Percentiles rank a stretch among this genome's conserved stretches.
These are phyloP conservation scores for Stictonetta naevosa DNA, from an alignment of 2,113 vertebrate genomes.

Conservation along the genomic window DNA sequence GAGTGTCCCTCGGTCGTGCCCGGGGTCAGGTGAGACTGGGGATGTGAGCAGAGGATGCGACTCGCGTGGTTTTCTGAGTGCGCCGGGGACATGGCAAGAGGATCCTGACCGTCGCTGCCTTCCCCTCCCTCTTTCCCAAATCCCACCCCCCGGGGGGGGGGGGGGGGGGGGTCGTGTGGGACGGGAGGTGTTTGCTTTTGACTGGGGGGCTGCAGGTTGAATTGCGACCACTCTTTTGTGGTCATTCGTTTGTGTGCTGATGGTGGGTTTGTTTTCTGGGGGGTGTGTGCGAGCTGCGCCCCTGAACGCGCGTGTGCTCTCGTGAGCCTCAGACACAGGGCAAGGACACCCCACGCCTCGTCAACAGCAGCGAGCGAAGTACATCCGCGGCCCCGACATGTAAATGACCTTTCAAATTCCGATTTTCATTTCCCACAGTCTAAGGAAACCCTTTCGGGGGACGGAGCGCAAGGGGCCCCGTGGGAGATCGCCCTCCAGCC, in stretches of 20 bases:
- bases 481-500: neutral
- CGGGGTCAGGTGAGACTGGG: neutral
- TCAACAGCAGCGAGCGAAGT: neutral
- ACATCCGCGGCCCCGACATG: neutral
- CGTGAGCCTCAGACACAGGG: neutral
- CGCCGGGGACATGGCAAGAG: fast-evolving
- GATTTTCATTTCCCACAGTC: neutral
- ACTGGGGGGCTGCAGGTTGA: neutral
- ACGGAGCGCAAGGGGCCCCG: neutral
- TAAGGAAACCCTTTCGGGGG: neutral
- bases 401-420: neutral
- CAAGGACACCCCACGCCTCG: neutral
- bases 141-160: neutral
- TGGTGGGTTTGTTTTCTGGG: neutral
- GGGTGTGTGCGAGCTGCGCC: neutral
- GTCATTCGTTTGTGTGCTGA: neutral
- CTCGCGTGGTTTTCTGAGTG: neutral
- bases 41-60: neutral
- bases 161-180: neutral
- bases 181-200: neutral
- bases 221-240: neutral
- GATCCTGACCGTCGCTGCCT: neutral
- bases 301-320: neutral
- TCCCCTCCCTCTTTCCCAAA: neutral
- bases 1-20: fast-evolving